Conservation (phyloP, 2,113 vertebrate species). For the Hippocampus zosterae region DNA sequence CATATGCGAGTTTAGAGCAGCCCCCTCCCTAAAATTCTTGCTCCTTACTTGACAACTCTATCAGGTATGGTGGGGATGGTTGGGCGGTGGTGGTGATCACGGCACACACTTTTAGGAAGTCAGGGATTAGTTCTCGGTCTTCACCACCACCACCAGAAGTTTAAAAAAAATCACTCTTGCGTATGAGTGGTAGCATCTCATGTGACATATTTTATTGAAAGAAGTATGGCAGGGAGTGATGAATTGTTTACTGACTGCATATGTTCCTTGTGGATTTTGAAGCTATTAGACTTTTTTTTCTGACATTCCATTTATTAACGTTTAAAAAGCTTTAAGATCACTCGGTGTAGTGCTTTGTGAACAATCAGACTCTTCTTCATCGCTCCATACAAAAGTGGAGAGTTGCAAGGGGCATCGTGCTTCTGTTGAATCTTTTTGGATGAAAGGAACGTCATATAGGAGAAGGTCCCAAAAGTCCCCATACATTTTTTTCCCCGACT, state of each 20-base stretch:
- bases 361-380: conserved; percentile 15
- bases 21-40: conserved; percentile 3
- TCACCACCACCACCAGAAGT: background rate
- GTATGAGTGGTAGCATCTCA: conserved; percentile 12
- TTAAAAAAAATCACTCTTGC: conserved; percentile 11
- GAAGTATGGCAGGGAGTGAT: conserved; percentile 26
- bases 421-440: too few relatives aligned
- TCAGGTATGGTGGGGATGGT: conserved; percentile 29
- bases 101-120: background rate
- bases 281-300: conserved; percentile 32
- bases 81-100: background rate
- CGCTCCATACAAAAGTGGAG: conserved; percentile 4
- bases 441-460: too few relatives aligned
- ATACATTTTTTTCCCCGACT: background rate
- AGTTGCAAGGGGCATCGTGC: background rate
- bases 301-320: conserved; percentile 8
- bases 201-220: conserved; percentile 41
- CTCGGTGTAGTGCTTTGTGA: conserved; percentile 31
- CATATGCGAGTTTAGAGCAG: conserved; percentile 27
- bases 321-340: conserved; percentile 46
- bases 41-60: conserved; percentile 39
- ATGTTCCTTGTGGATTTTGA: conserved; percentile 49
- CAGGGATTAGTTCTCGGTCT: background rate
- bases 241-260: conserved; percentile 60
- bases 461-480: background rate